Percentiles rank a stretch among this genome's conserved stretches.
phyloP scores from a whole-genome alignment of 2,113 vertebrate species.

The Candoia aspera region DNA sequence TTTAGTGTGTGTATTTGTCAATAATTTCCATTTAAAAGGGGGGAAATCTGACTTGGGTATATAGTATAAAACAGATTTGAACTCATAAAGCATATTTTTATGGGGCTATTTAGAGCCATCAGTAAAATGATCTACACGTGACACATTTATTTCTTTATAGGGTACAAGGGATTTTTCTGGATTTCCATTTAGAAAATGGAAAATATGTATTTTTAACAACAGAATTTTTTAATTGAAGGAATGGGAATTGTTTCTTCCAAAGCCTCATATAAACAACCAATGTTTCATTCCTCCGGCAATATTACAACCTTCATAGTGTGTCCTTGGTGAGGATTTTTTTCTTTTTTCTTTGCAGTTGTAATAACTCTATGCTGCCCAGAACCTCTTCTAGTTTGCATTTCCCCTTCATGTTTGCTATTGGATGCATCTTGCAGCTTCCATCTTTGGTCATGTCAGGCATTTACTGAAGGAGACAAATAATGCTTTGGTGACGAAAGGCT shows the following conservation, averaged over 20 bases:
- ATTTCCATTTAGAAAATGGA: constrained; percentile 31
- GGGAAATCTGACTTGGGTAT: neutral
- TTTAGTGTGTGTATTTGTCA: neutral
- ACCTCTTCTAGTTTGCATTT: neutral
- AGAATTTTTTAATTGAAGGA: constrained; percentile 24
- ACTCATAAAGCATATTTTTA: neutral
- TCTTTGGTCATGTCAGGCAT: neutral
- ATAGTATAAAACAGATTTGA: neutral
- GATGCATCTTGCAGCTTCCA: neutral
- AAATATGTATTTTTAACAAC: constrained; percentile 18
- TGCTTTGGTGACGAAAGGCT: neutral
- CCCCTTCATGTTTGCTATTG: neutral
- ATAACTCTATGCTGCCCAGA: neutral
- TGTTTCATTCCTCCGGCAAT: constrained; percentile 18
- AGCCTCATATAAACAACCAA: constrained; percentile 19
- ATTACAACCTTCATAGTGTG: constrained; percentile 22
- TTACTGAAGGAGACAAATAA: neutral
- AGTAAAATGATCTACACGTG: neutral
- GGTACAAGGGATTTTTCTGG: neutral
- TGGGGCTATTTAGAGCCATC: neutral
- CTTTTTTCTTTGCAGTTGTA: neutral
- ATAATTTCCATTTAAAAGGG: neutral
- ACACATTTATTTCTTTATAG: neutral
- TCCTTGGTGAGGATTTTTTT: constrained; percentile 10
- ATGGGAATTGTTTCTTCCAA: constrained; percentile 27